Conservation (phyloP, 1,140 invertebrate genomes). For the Pogonomyrmex barbatus region DNA sequence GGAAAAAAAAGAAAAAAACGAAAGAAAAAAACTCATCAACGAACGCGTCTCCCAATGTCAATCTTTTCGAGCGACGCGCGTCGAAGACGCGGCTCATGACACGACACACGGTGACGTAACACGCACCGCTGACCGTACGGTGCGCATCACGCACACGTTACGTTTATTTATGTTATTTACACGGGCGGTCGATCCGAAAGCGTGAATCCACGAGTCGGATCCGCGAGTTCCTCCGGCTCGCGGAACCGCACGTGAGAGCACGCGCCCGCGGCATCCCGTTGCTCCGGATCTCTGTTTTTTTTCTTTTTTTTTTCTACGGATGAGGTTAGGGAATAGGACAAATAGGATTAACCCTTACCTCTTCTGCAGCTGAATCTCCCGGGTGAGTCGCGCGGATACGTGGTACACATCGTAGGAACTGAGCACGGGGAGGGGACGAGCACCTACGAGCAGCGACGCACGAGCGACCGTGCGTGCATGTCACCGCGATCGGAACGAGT, state of each 20-base stretch:
- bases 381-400: slow-evolving; percentile 78
- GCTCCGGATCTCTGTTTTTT: no score
- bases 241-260: neutral
- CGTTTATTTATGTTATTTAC: neutral
- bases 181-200: neutral
- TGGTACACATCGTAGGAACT: slow-evolving; percentile 83
- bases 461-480: slow-evolving; percentile 80
- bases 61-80: neutral
- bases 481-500: slow-evolving; percentile 72
- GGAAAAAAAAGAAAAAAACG: neutral
- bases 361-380: slow-evolving; percentile 80
- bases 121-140: neutral
- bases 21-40: no score
- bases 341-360: slow-evolving; percentile 73
- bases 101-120: neutral
- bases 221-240: no score
- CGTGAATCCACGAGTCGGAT: no score
- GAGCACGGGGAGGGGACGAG: slow-evolving; percentile 61
- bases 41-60: neutral
- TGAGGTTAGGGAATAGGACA: slow-evolving; percentile 28
- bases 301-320: neutral
- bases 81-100: neutral
- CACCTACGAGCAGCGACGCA: slow-evolving; percentile 79
- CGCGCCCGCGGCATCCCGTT: no score
- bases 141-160: neutral